A percentile compares a stretch with the other conserved stretches of the same genome.
Evolutionary conservation across 2,797 vertebrate species (phyloP).

Genomic region (Petrocephalus sullivani): DNA sequence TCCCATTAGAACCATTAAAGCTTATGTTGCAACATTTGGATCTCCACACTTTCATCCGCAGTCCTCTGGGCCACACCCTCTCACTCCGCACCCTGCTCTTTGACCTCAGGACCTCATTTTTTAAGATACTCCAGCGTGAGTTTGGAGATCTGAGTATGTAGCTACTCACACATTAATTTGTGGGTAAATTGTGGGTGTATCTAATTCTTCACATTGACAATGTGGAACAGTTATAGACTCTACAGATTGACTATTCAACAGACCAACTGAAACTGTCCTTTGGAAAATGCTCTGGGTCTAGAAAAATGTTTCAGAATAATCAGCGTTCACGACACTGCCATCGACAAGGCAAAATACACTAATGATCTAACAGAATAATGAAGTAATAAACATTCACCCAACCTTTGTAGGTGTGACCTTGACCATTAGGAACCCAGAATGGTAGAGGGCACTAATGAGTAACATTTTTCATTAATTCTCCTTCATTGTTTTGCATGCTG

Average conservation of each 20-base stretch:
- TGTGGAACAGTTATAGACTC: background rate
- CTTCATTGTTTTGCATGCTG: background rate
- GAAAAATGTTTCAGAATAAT: background rate
- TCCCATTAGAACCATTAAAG: background rate
- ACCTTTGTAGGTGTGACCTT: background rate
- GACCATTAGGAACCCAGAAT: background rate
- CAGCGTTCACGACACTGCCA: background rate
- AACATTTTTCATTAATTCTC: background rate
- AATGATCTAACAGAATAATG: background rate
- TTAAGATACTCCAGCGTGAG: background rate
- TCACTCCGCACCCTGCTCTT: background rate
- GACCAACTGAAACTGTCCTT: background rate
- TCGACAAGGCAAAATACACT: slow-evolving; percentile 29
- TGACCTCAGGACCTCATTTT: background rate
- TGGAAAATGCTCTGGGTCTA: background rate
- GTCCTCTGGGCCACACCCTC: background rate
- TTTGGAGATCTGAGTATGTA: background rate
- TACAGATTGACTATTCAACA: background rate
- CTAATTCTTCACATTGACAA: background rate
- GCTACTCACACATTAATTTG: background rate
- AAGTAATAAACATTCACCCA: slow-evolving; percentile 8
- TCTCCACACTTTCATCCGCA: background rate
- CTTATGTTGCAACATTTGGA: background rate
- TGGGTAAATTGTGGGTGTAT: background rate
- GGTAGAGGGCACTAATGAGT: background rate